These are phyloP conservation scores for Catalaphyllia jardinei DNA, from an alignment of 64 coral and sea anemone species.

Conservation along the genomic window DNA sequence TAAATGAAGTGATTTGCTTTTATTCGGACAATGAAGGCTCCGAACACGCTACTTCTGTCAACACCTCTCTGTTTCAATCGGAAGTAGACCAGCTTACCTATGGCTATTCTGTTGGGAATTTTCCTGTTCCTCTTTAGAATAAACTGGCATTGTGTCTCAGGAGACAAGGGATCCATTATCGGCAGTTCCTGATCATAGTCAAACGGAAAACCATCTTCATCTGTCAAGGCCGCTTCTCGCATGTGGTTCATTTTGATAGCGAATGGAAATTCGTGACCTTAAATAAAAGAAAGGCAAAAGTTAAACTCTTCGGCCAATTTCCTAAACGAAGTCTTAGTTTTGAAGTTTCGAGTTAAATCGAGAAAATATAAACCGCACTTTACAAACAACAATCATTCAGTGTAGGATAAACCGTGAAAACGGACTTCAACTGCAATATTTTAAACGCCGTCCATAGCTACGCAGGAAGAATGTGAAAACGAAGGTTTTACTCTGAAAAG, in stretches of 20 bases:
- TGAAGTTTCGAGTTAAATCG: no score
- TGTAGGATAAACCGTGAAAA: no score
- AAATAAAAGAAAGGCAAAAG: not conserved
- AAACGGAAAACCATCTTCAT: conserved; percentile 68
- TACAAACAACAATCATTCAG: no score
- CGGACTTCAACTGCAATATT: no score
- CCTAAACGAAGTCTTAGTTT: no score
- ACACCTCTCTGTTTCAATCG: not conserved
- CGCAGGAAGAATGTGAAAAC: no score
- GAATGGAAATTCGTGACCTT: conserved; percentile 98
- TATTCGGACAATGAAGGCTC: no score
- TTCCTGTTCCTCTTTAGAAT: conserved; percentile 88
- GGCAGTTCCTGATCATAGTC: conserved; percentile 77
- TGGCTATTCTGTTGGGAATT: conserved; percentile 52
- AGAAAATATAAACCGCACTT: no score
- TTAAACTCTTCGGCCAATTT: no score
- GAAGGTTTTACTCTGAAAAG: no score
- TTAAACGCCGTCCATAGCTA: no score
- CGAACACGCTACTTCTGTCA: not conserved
- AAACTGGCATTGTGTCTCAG: conserved; percentile 85
- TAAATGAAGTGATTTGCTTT: no score
- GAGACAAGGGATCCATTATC: conserved; percentile 69
- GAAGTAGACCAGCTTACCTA: conserved; percentile 24
- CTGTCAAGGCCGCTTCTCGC: conserved; percentile 71
- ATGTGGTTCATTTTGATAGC: conserved; percentile 98